Conservation (phyloP, 2,113 vertebrate genomes). For the Cyprinus carpio region DNA sequence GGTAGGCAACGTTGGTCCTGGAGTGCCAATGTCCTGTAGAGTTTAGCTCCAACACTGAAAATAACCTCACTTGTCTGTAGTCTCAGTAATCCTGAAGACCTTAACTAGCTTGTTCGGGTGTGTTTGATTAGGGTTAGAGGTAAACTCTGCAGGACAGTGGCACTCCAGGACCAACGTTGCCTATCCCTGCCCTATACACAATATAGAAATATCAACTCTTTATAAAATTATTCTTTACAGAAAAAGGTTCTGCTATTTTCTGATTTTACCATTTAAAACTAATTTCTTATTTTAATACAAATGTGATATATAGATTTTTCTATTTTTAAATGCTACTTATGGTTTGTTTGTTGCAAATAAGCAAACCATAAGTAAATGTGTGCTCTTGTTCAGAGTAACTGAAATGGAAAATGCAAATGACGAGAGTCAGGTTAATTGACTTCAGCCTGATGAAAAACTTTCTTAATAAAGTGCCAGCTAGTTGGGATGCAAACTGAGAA, state of each 20-base stretch:
- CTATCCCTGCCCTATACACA: no score
- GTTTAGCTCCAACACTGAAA: no score
- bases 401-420: not conserved
- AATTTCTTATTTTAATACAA: not conserved
- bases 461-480: constrained; percentile 54
- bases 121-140: no score
- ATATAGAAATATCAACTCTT: not conserved
- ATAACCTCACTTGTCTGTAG: no score
- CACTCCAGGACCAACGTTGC: no score
- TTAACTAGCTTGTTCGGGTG: no score
- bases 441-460: constrained; percentile 27
- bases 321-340: no score
- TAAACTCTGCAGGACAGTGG: no score
- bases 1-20: no score
- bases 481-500: constrained; percentile 62
- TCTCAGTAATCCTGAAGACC: no score
- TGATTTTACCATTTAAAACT: not conserved
- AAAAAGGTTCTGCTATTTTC: not conserved
- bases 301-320: not conserved
- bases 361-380: not conserved
- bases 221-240: not conserved
- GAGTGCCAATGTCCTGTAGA: no score
- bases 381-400: not conserved
- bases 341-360: no score
- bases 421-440: not conserved